These are phyloP conservation scores for Chrysogorgia sp. DNA, from an alignment of 92 coral and sea anemone genomes.

Conservation along the genomic window DNA sequence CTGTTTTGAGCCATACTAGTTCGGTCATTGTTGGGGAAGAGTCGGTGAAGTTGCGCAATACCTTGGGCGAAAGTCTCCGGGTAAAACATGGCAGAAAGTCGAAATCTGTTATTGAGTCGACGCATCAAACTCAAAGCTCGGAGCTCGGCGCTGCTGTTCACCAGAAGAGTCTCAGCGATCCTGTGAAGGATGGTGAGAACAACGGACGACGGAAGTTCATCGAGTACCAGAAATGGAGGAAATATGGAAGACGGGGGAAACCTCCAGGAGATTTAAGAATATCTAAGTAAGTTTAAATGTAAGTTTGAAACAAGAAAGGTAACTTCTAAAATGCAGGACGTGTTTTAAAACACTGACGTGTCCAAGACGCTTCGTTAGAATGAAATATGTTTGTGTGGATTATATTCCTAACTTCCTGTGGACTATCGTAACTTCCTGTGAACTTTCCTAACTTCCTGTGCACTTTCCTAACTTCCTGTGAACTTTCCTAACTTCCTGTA, in stretches of 20 bases:
- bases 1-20: not conserved
- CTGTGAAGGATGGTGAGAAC: conserved; percentile 26
- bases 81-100: conserved; percentile 12
- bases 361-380: too few relatives aligned
- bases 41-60: conserved; percentile 3
- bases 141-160: not conserved
- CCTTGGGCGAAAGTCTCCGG: conserved; percentile 7
- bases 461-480: too few relatives aligned
- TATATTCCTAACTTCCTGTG: too few relatives aligned
- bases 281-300: conserved; percentile 34
- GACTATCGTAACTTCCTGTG: too few relatives aligned
- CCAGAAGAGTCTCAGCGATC: conserved; percentile 42
- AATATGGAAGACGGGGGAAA: conserved; percentile 29
- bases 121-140: not conserved
- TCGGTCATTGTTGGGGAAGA: not conserved
- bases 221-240: conserved; percentile 46
- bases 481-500: too few relatives aligned
- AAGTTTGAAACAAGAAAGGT: too few relatives aligned
- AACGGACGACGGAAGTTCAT: conserved; percentile 8
- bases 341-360: too few relatives aligned
- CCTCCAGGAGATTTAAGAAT: conserved; percentile 44
- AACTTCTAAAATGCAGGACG: too few relatives aligned
- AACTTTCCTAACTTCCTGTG: too few relatives aligned
- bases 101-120: not conserved
- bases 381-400: too few relatives aligned